Base-by-base conservation (phyloP, 1,140 invertebrate genomes). In the Bombyx mandarina region DNA sequence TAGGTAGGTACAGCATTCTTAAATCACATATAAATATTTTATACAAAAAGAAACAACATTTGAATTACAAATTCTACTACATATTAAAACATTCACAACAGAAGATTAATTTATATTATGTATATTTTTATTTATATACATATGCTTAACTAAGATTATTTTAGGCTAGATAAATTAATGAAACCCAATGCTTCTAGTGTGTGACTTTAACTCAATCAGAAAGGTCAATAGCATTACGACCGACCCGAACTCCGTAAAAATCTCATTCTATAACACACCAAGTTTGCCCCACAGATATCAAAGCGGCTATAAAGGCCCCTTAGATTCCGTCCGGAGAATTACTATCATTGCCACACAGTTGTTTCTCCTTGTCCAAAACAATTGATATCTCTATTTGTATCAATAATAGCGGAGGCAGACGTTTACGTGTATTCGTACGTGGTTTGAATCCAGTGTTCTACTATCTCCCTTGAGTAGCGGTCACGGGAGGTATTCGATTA, bases 351-450 rank as follows among this genome's bases (percentile, higher is more conserved):
- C 65, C 74, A 72, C 74, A 65, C 61, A 66, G 69, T 78, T 71
- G 72, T 77, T 73, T 77, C 67, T 73, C 60, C 74, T 71, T 79
- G 82, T 82, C 80, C 76, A 67, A 79, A 85, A 82, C 84, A 87
- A 85, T 87, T 85, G 84, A 82, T 84, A 85, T 83, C 75, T 82
- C 77, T 82, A 85, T 85, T 87, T 87, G 82, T 87, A 87, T 85
- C 83, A 85, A 87, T 87, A 84, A 82, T 82, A 73, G 72, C 65
- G 65, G 67, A 72, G 69, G 74, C 75, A 80, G 79, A 82, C 74
- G 70, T 75, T 82, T 82, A 82, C 77, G 79, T 81, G 75, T 65
- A 75, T 77, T 70, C 52, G 71, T 85, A 86, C 82, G 83, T 86
- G 83, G 62, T 49, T 52, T 50, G 83, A 85, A 85, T 86, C 65